Base-by-base conservation (phyloP, 1,140 invertebrate genomes). In the Tyrophagus putrescentiae region DNA sequence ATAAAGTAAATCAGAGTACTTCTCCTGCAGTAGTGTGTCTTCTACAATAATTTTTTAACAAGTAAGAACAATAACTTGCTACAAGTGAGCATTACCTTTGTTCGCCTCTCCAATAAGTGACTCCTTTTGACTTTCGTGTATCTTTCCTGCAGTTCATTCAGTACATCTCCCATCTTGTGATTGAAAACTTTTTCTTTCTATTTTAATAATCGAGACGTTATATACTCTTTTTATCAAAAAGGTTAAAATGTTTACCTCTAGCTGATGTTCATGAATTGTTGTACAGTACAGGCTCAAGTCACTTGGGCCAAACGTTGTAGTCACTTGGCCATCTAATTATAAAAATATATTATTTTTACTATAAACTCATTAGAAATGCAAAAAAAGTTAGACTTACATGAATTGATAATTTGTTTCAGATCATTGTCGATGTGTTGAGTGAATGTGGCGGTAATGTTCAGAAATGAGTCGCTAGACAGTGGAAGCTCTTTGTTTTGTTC, bases 81-180 rank as follows among this genome's bases (percentile, higher is more conserved):
- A 28, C 16, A 53, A 31, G 45, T 21, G 7, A 7, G 18, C 52
- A n/a, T 3, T 54, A 54, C 52, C 13, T 54, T 54, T 32, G 18
- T 18, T 31, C 39, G 13, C n/a, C 25, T 54, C 13, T 31, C 31
- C 52, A 54, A 54, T 34, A 54, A 54, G 52, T 54, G 27, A 34
- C 25, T 54, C 52, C 3, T 54, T 3, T 33, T 54, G 13, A 4
- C 18, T 31, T 54, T 54, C 52, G 2, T 16, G 27, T 27, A 54
- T 18, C 25, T 13, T 31, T 54, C 52, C n/a, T 54, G 13, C 6
- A 54, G 13, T 32, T 27, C 13, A 9, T 54, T 54, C 9, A 54
- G 7, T 1, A 2, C 9, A 54, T 54, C 52, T 11, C 21, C 52
- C 32, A 27, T 7, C 25, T 54, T 54, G 13, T 53, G 7, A 29